Percentiles rank a stretch among this genome's conserved stretches.
Conservation (phyloP, 64 coral and sea anemone species). For the Pachyseris speciosa region DNA sequence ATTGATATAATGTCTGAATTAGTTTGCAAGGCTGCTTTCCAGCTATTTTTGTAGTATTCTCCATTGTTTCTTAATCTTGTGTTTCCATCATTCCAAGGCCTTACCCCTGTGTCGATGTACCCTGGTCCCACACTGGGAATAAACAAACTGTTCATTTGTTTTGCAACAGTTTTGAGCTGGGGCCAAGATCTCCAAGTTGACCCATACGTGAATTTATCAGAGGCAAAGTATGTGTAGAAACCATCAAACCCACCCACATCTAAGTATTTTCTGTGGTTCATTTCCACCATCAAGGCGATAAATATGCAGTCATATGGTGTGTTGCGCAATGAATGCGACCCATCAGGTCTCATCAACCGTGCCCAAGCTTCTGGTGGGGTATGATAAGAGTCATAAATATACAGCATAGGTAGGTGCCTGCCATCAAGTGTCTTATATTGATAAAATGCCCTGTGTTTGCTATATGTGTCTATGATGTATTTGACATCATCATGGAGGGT, state of each 20-base stretch:
- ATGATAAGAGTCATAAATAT: conserved; percentile 97
- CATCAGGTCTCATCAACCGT: conserved; percentile 71
- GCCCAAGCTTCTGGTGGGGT: conserved; percentile 88
- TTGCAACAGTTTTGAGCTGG: conserved; percentile 75
- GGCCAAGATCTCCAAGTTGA: conserved; percentile 90
- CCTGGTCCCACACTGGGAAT: conserved; percentile 98
- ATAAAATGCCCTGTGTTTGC: conserved; percentile 90
- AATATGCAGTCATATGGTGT: conserved; percentile 97
- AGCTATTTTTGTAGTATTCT: conserved; percentile 94
- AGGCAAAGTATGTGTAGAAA: conserved; percentile 98
- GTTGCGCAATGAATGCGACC: conserved; percentile 88
- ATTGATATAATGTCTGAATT: conserved; percentile 82
- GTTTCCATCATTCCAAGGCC: conserved; percentile 90
- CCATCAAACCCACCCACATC: conserved; percentile 94
- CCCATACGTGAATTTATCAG: conserved; percentile 88
- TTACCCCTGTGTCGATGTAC: conserved; percentile 90
- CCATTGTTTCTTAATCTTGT: conserved; percentile 81
- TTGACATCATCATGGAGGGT: conserved; percentile 89
- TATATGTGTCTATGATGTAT: conserved; percentile 85
- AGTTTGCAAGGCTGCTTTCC: conserved; percentile 84
- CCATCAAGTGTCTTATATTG: conserved; percentile 80
- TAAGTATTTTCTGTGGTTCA: conserved; percentile 69
- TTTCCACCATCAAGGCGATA: conserved; percentile 90
- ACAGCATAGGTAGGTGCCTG: conserved; percentile 79
- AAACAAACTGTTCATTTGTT: conserved; percentile 87